Base-by-base conservation (phyloP, 2,113 vertebrate genomes). In the Neotoma lepida region DNA sequence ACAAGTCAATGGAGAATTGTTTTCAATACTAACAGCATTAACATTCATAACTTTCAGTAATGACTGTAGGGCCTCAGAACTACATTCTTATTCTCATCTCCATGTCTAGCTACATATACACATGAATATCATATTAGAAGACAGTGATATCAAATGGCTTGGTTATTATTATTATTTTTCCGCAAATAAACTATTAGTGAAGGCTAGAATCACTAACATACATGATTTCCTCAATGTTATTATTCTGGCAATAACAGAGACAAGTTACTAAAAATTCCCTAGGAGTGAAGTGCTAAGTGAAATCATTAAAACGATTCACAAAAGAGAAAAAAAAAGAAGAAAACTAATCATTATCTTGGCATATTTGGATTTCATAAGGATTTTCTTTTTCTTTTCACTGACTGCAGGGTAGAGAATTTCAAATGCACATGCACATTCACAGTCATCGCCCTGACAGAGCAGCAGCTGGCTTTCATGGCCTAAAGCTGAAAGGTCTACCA, bases 401-500 rank as follows among this genome's bases (percentile, higher is more conserved):
- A 73, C 49, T 87, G 7, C 4, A 86, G 41, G 18, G 17, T 77
- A 20, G 56, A 91, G 44, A 87, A 46, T 78, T 96, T 93, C 46
- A 91, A 66, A 89, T n/a, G 86, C n/a, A 71, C 24, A 12, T 3
- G 18, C 49, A 90, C 4, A 35, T 51, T 84, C n/a, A 54, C 1
- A 35, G 30, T 68, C 15, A 24, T 51, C 33, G 66, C 80, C 18
- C 26, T 28, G 46, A n/a, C 10, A 88, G 82, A 94, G 74, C 8
- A 73, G 33, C 46, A 41, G 13, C 44, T 78, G 4, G 24, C 70
- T 56, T 96, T 78, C 1, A 54, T 41, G 63, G 28, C 18, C 8
- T 17, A 85, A 35, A 64, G 39, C 92, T 88, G 82, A 78, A 90
- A 81, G 8, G n/a, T 76, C 76, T 91, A 77, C 26, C 63, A 85